Evolutionary conservation across 2,113 vertebrate species (phyloP).

Genomic region (Chaetodon trifascialis): DNA sequence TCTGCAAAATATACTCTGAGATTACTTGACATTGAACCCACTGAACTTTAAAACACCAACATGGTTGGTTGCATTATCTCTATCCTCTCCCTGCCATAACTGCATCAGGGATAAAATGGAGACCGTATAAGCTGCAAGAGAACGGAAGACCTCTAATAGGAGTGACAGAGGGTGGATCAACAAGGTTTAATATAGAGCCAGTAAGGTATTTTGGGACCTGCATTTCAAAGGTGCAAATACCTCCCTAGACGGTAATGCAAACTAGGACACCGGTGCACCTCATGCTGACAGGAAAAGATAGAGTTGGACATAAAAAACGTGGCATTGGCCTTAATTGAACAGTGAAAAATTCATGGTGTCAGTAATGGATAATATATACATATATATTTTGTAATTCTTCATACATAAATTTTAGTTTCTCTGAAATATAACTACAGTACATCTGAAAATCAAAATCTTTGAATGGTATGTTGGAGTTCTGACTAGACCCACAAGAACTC

Average conservation of each 20-base stretch:
- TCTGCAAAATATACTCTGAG: not conserved
- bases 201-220: conserved; percentile 53
- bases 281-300: not conserved
- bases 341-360: not conserved
- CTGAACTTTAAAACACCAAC: conserved; percentile 21
- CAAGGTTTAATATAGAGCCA: conserved; percentile 65
- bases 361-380: not conserved
- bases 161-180: conserved; percentile 61
- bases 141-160: conserved; percentile 45
- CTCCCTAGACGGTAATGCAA: conserved; percentile 15
- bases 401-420: no score
- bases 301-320: not conserved
- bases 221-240: conserved; percentile 59
- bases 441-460: not conserved
- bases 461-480: not conserved
- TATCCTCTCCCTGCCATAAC: conserved; percentile 11
- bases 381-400: no score
- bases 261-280: conserved; percentile 4
- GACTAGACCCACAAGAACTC: not conserved
- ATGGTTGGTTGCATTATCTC: conserved; percentile 21
- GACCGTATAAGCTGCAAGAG: conserved; percentile 11
- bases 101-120: conserved; percentile 30
- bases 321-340: not conserved
- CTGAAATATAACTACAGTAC: not conserved
- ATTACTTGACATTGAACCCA: conserved; percentile 29